Evolutionary conservation across 2,797 vertebrate species (phyloP).

Genomic region (Lacerta viridis): DNA sequence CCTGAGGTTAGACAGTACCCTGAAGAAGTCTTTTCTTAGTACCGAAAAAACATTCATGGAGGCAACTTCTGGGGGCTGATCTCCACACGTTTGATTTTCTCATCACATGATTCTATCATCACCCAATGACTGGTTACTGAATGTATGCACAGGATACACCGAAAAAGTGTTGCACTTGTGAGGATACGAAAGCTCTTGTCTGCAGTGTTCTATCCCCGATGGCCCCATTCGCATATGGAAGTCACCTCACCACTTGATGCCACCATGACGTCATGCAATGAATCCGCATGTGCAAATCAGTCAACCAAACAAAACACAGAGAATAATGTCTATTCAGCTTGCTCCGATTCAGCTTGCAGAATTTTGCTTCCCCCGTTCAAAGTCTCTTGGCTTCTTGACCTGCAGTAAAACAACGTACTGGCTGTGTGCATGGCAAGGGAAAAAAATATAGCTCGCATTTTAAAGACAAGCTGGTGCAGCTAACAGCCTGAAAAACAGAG

Average conservation of each 20-base stretch:
- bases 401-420: neutral
- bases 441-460: neutral
- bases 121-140: too few species aligned
- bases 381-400: neutral
- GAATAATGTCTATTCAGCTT: too few species aligned
- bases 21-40: neutral
- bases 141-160: neutral
- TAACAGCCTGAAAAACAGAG: conserved; percentile 20
- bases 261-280: neutral
- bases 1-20: neutral
- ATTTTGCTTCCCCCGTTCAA: neutral
- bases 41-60: neutral
- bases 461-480: neutral
- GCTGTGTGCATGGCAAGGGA: neutral
- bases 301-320: too few species aligned
- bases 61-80: neutral
- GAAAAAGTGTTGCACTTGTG: neutral
- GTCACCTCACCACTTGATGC: neutral
- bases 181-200: neutral
- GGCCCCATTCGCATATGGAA: neutral
- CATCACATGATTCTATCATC: neutral
- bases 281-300: neutral
- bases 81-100: neutral
- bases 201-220: neutral
- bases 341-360: neutral